Evolutionary conservation across 2,888 invertebrate genomes (phyloP).

Genomic region (Xestoiulus laeticollis): DNA sequence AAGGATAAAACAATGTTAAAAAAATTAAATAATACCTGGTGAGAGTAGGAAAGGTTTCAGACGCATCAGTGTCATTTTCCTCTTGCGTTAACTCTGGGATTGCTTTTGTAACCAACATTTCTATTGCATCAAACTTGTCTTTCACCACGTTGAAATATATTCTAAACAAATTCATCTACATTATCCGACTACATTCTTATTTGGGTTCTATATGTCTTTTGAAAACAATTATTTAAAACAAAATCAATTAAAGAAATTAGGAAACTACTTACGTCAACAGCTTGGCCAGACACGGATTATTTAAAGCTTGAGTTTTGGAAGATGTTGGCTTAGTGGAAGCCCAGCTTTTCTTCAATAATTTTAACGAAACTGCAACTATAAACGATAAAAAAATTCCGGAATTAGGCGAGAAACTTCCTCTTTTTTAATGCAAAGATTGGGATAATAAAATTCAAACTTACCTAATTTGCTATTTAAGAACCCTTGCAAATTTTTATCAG

Average conservation of each 20-base stretch:
- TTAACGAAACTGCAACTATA: neutral
- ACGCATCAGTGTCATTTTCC: conserved; percentile 12
- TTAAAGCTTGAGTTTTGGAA: neutral
- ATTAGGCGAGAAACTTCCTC: neutral
- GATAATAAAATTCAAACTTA: neutral
- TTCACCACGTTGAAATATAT: neutral
- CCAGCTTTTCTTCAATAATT: conserved; percentile 11
- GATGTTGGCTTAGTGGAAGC: neutral
- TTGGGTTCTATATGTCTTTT: too few relatives aligned
- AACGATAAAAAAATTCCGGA: neutral
- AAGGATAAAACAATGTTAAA: neutral
- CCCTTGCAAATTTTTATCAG: neutral
- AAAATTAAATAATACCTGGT: conserved; percentile 17
- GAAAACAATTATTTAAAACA: too few relatives aligned
- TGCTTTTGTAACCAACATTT: conserved; percentile 20
- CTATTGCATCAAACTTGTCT: conserved; percentile 40
- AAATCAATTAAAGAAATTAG: neutral
- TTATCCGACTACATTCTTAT: too few relatives aligned
- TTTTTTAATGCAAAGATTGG: neutral
- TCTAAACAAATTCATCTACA: neutral
- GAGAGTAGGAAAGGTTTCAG: conserved; percentile 8
- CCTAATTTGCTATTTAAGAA: conserved; percentile 7
- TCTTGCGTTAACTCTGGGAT: neutral
- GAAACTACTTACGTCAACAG: neutral
- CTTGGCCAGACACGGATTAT: neutral